These are phyloP conservation scores for Papilio protenor DNA, from an alignment of 2,888 invertebrate species.

Conservation along the genomic window DNA sequence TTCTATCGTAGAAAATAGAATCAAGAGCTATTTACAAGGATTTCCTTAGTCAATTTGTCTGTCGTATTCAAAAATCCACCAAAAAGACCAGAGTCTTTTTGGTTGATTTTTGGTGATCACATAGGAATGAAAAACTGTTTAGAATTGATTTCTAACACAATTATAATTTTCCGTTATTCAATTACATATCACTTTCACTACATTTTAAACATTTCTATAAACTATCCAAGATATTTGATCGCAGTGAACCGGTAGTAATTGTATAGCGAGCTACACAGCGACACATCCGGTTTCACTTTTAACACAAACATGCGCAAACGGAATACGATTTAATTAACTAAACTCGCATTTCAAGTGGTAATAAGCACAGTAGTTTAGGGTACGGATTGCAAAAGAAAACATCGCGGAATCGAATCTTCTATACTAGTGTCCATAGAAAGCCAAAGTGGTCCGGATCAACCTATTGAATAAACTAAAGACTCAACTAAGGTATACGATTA, in stretches of 20 bases:
- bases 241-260: not conserved
- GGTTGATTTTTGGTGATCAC: too few species aligned
- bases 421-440: not conserved
- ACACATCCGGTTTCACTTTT: conserved; percentile 9
- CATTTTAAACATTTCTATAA: not conserved
- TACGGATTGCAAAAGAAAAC: not conserved
- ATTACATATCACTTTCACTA: not conserved
- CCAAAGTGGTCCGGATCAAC: not conserved
- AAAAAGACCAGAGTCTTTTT: too few species aligned
- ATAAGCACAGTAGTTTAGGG: not conserved
- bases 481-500: not conserved
- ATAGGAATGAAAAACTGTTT: not conserved
- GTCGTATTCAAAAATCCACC: not conserved
- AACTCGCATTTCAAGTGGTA: not conserved
- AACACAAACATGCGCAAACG: not conserved
- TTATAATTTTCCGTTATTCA: not conserved
- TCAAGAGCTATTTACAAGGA: not conserved
- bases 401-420: not conserved
- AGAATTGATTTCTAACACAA: not conserved
- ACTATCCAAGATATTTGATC: not conserved
- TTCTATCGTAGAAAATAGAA: conserved; percentile 2
- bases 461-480: not conserved
- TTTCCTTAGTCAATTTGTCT: not conserved
- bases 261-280: not conserved
- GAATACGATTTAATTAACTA: not conserved